phyloP scores from a whole-genome alignment of 2,113 vertebrate species.

The Percopsis transmontana region DNA sequence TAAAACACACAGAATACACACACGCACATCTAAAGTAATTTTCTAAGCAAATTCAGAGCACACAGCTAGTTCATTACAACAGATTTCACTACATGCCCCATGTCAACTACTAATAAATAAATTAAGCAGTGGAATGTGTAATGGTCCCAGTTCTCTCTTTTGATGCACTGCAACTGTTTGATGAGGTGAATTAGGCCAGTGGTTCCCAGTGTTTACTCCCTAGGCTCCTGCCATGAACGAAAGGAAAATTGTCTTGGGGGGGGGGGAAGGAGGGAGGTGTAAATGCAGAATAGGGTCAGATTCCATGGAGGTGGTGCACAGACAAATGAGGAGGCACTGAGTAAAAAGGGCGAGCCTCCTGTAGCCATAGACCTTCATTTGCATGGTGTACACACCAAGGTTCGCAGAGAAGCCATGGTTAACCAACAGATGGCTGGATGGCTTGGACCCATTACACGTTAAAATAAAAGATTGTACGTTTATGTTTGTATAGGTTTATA shows the following conservation, averaged over 20 bases:
- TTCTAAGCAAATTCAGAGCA: not conserved
- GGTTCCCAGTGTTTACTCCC: slow-evolving; percentile 52
- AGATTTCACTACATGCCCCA: slow-evolving; percentile 21
- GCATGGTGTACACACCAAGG: slow-evolving; percentile 18
- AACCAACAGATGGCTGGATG: no score
- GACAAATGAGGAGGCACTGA: slow-evolving; percentile 45
- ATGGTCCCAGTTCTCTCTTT: slow-evolving; percentile 35
- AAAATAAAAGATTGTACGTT: not conserved
- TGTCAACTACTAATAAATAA: slow-evolving; percentile 31
- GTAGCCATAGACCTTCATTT: slow-evolving; percentile 31
- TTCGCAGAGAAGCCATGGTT: slow-evolving; percentile 24
- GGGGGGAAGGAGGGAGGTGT: slow-evolving; percentile 37
- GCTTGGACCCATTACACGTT: no score
- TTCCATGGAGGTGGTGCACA: slow-evolving; percentile 48
- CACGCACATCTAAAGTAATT: not conserved
- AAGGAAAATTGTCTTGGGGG: slow-evolving; percentile 64
- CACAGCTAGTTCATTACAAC: slow-evolving; percentile 5
- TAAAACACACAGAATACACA: not conserved
- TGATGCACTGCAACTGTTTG: slow-evolving; percentile 36
- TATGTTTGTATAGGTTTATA: not conserved
- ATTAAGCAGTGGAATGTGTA: slow-evolving; percentile 35
- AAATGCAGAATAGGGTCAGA: slow-evolving; percentile 42
- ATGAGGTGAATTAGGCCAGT: slow-evolving; percentile 42
- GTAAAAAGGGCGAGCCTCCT: slow-evolving; percentile 17
- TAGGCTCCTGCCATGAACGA: slow-evolving; percentile 47